Evolutionary conservation across 1,140 invertebrate species (phyloP).

Genomic region (Spodoptera litura): DNA sequence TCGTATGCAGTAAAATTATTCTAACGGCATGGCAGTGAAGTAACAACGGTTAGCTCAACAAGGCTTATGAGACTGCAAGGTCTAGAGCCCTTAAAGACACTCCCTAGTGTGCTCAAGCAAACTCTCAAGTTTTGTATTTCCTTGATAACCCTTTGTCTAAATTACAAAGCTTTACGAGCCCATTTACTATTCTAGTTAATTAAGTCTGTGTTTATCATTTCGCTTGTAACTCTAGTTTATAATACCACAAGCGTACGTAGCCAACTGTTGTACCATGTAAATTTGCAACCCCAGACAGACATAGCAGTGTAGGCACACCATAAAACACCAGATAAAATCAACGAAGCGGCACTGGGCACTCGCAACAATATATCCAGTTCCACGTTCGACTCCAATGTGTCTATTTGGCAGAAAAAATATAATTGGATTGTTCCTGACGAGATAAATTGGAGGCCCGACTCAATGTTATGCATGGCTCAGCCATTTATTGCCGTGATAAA

Average conservation of each 20-base stretch:
- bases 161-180: background rate
- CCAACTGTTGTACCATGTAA: background rate
- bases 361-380: slow-evolving; percentile 63
- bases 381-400: slow-evolving; percentile 61
- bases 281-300: slow-evolving; percentile 39
- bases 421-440: slow-evolving; percentile 78
- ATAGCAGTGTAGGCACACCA: slow-evolving; percentile 47
- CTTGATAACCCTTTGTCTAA: slow-evolving; percentile 12
- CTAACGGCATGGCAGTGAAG: background rate
- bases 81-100: background rate
- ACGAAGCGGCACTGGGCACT: slow-evolving; percentile 56
- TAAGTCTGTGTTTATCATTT: background rate
- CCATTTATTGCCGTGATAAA: slow-evolving; percentile 60
- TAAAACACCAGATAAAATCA: slow-evolving; percentile 70
- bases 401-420: slow-evolving; percentile 76
- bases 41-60: slow-evolving; percentile 12
- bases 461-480: slow-evolving; percentile 61
- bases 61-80: slow-evolving; percentile 16
- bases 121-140: slow-evolving; percentile 17
- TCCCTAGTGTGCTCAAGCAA: slow-evolving; percentile 2
- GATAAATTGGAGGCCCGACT: slow-evolving; percentile 70
- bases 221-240: slow-evolving; percentile 1
- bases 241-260: background rate
- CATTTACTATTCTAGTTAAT: background rate
- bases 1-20: background rate